These are phyloP conservation scores for Brienomyrus longianalis DNA, from an alignment of 2,113 vertebrate species.

Conservation along the genomic window DNA sequence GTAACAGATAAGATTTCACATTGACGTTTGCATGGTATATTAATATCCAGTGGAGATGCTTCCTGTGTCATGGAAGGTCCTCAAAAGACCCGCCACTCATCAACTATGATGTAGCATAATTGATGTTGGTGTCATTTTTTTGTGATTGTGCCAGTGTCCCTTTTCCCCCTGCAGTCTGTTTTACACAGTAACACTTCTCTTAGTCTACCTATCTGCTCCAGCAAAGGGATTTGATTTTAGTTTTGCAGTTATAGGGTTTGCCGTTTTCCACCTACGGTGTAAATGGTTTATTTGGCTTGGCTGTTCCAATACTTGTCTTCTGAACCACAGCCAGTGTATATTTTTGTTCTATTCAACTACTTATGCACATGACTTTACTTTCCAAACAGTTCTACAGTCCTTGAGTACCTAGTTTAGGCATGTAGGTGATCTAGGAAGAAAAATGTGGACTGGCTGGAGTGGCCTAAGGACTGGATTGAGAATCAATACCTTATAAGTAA, in stretches of 20 bases:
- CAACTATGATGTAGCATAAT: conserved; percentile 6
- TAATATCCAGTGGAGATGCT: conserved; percentile 20
- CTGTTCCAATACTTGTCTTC: conserved; percentile 21
- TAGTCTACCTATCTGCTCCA: neutral
- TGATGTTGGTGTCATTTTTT: neutral
- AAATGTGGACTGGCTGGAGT: no score
- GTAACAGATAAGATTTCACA: neutral
- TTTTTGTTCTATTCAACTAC: neutral
- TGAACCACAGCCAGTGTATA: neutral
- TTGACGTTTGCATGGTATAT: neutral
- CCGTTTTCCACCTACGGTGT: conserved; percentile 12
- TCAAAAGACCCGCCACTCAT: conserved; percentile 18
- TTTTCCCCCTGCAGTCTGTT: neutral
- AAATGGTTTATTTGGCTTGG: conserved; percentile 23
- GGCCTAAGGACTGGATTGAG: no score
- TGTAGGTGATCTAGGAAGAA: no score
- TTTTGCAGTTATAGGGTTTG: neutral
- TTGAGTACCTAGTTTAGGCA: no score
- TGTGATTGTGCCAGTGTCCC: neutral
- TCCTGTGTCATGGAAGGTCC: conserved; percentile 14
- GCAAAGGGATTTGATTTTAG: neutral
- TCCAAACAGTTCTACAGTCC: no score
- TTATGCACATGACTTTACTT: no score
- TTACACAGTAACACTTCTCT: neutral
- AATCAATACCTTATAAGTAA: no score